A percentile compares a stretch with the other conserved stretches of the same genome.
These are phyloP conservation scores for Tenodera sinensis DNA, from an alignment of 2,888 invertebrate genomes.

Conservation along the genomic window DNA sequence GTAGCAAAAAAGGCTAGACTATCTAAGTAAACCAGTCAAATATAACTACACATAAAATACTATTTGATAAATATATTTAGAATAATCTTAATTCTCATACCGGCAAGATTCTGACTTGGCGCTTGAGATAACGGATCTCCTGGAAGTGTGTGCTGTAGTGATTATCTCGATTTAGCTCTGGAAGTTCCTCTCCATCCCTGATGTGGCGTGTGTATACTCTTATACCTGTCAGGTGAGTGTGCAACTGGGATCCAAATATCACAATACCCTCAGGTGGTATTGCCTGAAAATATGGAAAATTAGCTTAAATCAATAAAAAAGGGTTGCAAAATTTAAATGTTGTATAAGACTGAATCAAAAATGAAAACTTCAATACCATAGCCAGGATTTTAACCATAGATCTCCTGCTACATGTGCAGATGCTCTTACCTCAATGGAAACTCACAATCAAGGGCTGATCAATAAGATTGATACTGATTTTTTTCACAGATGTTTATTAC, in stretches of 20 bases:
- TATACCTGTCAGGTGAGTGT: conserved; percentile 90
- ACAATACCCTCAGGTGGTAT: conserved; percentile 79
- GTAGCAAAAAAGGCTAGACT: too few relatives aligned
- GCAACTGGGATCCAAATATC: conserved; percentile 94
- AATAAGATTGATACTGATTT: too few relatives aligned
- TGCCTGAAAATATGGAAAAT: conserved; percentile 51
- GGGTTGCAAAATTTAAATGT: too few relatives aligned
- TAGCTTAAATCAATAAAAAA: not conserved
- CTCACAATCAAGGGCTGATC: too few relatives aligned
- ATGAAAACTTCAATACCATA: too few relatives aligned
- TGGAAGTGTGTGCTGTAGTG: conserved; percentile 97
- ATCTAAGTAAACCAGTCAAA: too few relatives aligned
- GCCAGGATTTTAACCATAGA: too few relatives aligned
- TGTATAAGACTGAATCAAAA: too few relatives aligned
- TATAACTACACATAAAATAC: not conserved
- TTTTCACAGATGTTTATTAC: too few relatives aligned
- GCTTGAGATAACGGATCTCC: conserved; percentile 83
- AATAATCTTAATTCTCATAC: conserved; percentile 50
- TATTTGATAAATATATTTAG: not conserved
- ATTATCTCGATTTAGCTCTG: conserved; percentile 82
- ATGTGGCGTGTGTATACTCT: conserved; percentile 83
- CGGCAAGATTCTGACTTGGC: conserved; percentile 75
- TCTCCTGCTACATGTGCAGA: too few relatives aligned
- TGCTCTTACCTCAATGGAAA: too few relatives aligned
- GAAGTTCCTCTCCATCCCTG: conserved; percentile 75